Conservation (phyloP, 1,140 invertebrate genomes). For the Kradibia gibbosae region DNA sequence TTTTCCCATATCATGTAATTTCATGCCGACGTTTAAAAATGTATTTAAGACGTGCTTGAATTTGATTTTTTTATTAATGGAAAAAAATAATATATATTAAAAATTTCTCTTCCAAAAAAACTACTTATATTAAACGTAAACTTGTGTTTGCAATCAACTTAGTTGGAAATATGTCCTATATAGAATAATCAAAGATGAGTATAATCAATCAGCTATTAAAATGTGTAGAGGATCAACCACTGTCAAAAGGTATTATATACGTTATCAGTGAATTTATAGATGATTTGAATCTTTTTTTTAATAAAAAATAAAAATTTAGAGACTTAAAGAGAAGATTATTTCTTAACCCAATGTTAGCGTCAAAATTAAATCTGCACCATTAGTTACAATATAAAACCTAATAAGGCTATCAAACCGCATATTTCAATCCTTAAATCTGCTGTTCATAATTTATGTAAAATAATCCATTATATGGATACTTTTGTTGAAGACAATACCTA, state of each 20-base stretch:
- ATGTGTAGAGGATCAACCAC: too few species aligned
- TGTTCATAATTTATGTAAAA: background rate
- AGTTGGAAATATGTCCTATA: background rate
- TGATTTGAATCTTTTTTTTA: too few species aligned
- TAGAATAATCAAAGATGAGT: background rate
- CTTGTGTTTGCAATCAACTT: background rate
- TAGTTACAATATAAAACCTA: background rate
- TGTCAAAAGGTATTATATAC: too few species aligned
- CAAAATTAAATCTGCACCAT: background rate
- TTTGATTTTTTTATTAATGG: slow-evolving; percentile 6
- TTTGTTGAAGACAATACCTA: background rate
- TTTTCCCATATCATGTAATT: slow-evolving; percentile 30
- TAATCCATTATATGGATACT: background rate
- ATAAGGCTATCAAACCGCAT: background rate
- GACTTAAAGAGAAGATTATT: background rate
- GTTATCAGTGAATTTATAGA: too few species aligned
- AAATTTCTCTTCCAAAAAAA: background rate
- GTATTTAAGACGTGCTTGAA: slow-evolving; percentile 8
- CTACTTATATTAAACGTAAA: slow-evolving; percentile 9
- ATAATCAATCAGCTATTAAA: background rate
- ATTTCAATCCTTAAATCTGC: background rate
- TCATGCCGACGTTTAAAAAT: slow-evolving; percentile 16
- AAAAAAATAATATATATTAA: slow-evolving; percentile 30
- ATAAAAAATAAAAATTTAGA: background rate
- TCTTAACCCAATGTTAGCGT: background rate